Conservation (phyloP, 2,797 vertebrate genomes). For the Hoplostethus atlanticus region DNA sequence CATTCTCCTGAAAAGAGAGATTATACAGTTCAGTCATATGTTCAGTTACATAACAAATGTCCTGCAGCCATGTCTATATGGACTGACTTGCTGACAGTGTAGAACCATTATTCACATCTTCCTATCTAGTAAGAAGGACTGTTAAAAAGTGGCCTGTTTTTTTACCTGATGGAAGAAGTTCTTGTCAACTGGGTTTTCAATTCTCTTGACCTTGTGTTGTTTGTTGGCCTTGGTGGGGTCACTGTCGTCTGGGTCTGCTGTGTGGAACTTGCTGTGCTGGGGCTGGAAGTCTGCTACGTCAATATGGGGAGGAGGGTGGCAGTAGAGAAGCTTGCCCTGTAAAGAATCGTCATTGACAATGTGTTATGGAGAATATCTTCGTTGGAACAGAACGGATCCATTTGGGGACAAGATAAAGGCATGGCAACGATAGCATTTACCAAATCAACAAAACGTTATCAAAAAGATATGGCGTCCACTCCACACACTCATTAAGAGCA, state of each 20-base stretch:
- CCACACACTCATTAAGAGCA: not conserved
- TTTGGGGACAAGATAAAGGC: not conserved
- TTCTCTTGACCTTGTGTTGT: slow-evolving; percentile 85
- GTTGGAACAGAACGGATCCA: not conserved
- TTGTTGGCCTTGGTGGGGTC: slow-evolving; percentile 28
- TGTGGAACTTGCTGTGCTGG: slow-evolving; percentile 82
- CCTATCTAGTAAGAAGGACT: not conserved
- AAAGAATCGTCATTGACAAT: slow-evolving; percentile 16
- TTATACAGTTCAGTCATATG: not conserved
- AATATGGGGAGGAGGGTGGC: slow-evolving; percentile 91
- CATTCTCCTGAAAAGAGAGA: slow-evolving; percentile 87
- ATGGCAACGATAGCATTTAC: too few species aligned
- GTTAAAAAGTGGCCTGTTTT: not conserved
- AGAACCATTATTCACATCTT: not conserved
- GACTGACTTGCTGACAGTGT: not conserved
- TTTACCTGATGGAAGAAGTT: slow-evolving; percentile 96
- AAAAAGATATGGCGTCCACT: too few species aligned
- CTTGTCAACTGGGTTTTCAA: slow-evolving; percentile 94
- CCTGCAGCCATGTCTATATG: not conserved
- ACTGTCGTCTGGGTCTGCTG: slow-evolving; percentile 18
- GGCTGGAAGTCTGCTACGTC: slow-evolving; percentile 89
- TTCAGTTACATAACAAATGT: not conserved
- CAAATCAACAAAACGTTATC: too few species aligned
- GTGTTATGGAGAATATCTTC: not conserved
- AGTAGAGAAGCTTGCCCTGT: slow-evolving; percentile 95